Conservation (phyloP, 2,888 invertebrate species). For the Drosophila maculinotata region DNA sequence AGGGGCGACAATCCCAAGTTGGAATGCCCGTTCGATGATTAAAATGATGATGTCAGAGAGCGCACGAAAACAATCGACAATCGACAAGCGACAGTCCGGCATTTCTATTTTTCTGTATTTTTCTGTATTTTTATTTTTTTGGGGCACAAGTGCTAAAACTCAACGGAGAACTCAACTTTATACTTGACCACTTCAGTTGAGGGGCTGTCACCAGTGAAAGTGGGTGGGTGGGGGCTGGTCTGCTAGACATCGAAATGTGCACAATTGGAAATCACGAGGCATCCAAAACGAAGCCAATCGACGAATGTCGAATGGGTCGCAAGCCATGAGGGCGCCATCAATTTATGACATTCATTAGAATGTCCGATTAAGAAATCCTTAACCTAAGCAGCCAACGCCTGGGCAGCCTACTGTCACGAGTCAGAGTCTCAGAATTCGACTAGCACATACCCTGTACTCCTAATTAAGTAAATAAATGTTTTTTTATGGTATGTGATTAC, state of each 20-base stretch:
- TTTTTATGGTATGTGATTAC: too few species aligned
- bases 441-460: too few species aligned
- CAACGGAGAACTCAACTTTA: slow-evolving; percentile 72
- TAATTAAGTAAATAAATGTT: too few species aligned
- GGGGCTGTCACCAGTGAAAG: slow-evolving; percentile 6
- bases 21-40: slow-evolving; percentile 60
- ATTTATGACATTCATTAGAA: slow-evolving; percentile 85
- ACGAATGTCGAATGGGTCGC: slow-evolving; percentile 8
- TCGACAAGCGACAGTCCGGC: slow-evolving; percentile 12
- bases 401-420: too few species aligned
- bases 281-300: slow-evolving; percentile 83
- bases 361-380: slow-evolving; percentile 83
- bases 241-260: slow-evolving; percentile 19
- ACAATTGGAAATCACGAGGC: slow-evolving; percentile 74
- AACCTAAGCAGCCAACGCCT: slow-evolving; percentile 29
- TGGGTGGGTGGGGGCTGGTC: background rate
- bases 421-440: too few species aligned
- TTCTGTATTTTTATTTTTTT: slow-evolving; percentile 1
- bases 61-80: slow-evolving; percentile 37
- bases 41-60: slow-evolving; percentile 80
- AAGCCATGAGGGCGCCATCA: slow-evolving; percentile 71
- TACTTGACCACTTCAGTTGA: slow-evolving; percentile 82
- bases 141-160: slow-evolving; percentile 68
- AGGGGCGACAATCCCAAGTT: slow-evolving; percentile 8
- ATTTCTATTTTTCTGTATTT: slow-evolving; percentile 9